Conservation (phyloP, 2,888 invertebrate genomes). For the Thysanoteuthis rhombus region DNA sequence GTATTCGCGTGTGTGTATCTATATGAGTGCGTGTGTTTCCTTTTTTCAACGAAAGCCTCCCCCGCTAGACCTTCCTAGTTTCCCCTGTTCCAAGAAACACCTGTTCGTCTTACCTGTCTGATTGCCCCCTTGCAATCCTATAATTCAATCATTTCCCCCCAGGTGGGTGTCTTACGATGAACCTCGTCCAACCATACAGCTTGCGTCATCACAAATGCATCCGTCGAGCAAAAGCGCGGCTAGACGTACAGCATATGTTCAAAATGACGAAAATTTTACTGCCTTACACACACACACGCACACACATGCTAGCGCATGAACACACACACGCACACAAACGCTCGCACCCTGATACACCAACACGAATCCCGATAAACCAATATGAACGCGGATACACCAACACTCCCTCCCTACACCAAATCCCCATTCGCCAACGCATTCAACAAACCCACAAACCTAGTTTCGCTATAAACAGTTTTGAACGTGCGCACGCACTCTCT, state of each 20-base stretch:
- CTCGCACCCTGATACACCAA: too few species aligned
- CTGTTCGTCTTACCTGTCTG: neutral
- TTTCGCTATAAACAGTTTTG: too few species aligned
- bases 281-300: neutral
- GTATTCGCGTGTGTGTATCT: neutral
- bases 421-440: too few species aligned
- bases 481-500: too few species aligned
- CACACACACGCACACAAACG: too few species aligned
- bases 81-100: neutral
- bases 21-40: neutral
- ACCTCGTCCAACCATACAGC: neutral
- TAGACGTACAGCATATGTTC: neutral
- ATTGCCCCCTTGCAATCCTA: neutral
- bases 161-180: neutral
- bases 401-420: too few species aligned
- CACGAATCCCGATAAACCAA: too few species aligned
- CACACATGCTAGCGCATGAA: neutral
- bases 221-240: neutral
- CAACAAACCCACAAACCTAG: too few species aligned
- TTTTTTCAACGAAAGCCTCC: too few species aligned
- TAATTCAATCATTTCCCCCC: neutral
- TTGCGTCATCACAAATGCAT: neutral
- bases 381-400: too few species aligned
- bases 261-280: too few species aligned
- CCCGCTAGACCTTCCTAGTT: too few species aligned